phyloP scores from a whole-genome alignment of 1,140 invertebrate species.

The Daktulosphaira vitifoliae region DNA sequence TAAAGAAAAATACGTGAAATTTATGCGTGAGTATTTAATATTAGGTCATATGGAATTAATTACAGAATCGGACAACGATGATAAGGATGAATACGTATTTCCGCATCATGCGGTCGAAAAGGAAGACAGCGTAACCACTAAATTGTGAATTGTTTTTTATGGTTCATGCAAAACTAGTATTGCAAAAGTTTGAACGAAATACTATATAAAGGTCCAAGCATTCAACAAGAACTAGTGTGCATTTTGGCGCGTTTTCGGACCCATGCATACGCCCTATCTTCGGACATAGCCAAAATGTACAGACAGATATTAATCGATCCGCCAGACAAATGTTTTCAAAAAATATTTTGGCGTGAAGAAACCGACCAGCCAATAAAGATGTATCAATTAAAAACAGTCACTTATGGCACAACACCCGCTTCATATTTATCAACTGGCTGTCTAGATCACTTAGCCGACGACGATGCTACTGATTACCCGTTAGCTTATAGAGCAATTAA shows the following conservation, averaged over 20 bases:
- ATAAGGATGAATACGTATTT: slow-evolving; percentile 37
- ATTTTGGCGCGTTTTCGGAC: slow-evolving; percentile 40
- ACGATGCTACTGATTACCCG: slow-evolving; percentile 38
- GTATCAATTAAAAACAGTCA: slow-evolving; percentile 42
- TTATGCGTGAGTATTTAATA: slow-evolving; percentile 42
- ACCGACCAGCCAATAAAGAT: slow-evolving; percentile 35
- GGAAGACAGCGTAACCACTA: slow-evolving; percentile 38
- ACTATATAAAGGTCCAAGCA: slow-evolving; percentile 36
- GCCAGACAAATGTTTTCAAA: slow-evolving; percentile 26
- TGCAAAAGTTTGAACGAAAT: slow-evolving; percentile 41
- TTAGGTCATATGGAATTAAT: slow-evolving; percentile 41
- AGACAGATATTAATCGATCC: slow-evolving; percentile 38
- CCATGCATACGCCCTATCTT: slow-evolving; percentile 39
- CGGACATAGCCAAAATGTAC: slow-evolving; percentile 44
- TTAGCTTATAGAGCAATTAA: slow-evolving; percentile 38
- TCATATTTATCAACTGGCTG: slow-evolving; percentile 41
- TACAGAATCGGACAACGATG: background rate
- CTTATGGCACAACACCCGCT: slow-evolving; percentile 42
- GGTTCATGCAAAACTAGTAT: slow-evolving; percentile 40
- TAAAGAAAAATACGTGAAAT: slow-evolving; percentile 25
- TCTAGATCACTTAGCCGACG: slow-evolving; percentile 40
- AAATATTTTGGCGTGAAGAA: slow-evolving; percentile 38
- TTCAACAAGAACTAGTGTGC: slow-evolving; percentile 33
- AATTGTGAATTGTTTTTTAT: too few relatives aligned
- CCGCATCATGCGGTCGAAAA: slow-evolving; percentile 42